Evolutionary conservation across 2,797 vertebrate species (phyloP).

Genomic region (Pangasius krempfi): DNA sequence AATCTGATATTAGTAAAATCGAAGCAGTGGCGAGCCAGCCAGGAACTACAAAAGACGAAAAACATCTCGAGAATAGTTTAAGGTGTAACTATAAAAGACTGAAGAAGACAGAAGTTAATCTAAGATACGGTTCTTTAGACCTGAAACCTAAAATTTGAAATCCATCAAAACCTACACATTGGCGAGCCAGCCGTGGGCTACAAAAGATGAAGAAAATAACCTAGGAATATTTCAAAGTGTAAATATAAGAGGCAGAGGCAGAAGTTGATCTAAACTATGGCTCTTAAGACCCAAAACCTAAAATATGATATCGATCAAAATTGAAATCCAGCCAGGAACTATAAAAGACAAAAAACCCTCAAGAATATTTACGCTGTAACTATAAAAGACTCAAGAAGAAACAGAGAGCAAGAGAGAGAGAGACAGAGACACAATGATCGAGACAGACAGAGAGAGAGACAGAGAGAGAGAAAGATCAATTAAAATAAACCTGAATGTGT

Average conservation of each 20-base stretch:
- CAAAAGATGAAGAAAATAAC: not conserved
- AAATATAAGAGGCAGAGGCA: not conserved
- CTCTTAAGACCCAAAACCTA: not conserved
- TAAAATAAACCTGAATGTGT: not conserved
- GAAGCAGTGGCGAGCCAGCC: not conserved
- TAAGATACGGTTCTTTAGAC: too few relatives aligned
- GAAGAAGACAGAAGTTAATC: too few relatives aligned
- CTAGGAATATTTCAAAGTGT: not conserved
- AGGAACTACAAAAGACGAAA: not conserved
- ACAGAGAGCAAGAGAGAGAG: not conserved
- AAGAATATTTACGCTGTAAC: not conserved
- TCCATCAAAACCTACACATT: not conserved
- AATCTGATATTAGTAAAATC: not conserved
- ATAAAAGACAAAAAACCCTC: not conserved
- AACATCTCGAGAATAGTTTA: not conserved
- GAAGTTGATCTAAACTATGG: not conserved
- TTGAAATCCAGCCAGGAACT: not conserved
- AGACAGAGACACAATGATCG: not conserved
- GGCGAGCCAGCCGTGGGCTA: not conserved
- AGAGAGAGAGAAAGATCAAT: not conserved
- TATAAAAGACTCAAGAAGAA: not conserved
- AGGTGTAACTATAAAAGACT: too few relatives aligned
- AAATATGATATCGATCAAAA: not conserved
- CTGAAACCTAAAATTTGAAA: too few relatives aligned
- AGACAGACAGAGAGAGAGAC: not conserved